A percentile compares a stretch with the other conserved stretches of the same genome.
Evolutionary conservation across 2,888 invertebrate genomes (phyloP).

Genomic region (Lasioglossum figueresi): DNA sequence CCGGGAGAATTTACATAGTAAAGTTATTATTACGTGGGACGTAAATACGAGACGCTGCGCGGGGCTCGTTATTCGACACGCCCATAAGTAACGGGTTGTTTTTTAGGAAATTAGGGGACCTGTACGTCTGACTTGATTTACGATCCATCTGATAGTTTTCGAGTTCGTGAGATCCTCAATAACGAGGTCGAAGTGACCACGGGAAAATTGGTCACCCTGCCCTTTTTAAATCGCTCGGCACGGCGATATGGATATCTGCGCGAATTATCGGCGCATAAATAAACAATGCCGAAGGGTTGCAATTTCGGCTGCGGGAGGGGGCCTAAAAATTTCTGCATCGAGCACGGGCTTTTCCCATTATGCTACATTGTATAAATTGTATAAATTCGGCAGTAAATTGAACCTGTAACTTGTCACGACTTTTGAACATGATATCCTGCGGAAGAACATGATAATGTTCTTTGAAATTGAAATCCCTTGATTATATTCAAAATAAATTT

Average conservation of each 20-base stretch:
- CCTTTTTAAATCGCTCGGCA: constrained; percentile 16
- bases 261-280: constrained; percentile 14
- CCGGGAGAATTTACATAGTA: constrained; percentile 13
- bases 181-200: background rate
- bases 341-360: background rate
- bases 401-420: background rate
- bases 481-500: background rate
- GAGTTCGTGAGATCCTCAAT: constrained; percentile 13
- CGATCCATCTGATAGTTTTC: constrained; percentile 37
- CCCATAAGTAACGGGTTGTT: constrained; percentile 16
- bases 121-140: constrained; percentile 26
- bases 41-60: constrained; percentile 8
- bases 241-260: background rate
- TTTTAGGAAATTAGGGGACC: constrained; percentile 24
- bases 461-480: too few species aligned
- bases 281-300: background rate
- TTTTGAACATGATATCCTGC: background rate
- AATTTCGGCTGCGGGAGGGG: background rate
- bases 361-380: too few species aligned
- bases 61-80: constrained; percentile 11
- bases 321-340: background rate
- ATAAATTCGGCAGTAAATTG: background rate
- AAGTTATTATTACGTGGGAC: constrained; percentile 26
- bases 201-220: constrained; percentile 32
- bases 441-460: too few species aligned